Evolutionary conservation across 2,888 invertebrate genomes (phyloP).

Genomic region (Adineta ricciae): DNA sequence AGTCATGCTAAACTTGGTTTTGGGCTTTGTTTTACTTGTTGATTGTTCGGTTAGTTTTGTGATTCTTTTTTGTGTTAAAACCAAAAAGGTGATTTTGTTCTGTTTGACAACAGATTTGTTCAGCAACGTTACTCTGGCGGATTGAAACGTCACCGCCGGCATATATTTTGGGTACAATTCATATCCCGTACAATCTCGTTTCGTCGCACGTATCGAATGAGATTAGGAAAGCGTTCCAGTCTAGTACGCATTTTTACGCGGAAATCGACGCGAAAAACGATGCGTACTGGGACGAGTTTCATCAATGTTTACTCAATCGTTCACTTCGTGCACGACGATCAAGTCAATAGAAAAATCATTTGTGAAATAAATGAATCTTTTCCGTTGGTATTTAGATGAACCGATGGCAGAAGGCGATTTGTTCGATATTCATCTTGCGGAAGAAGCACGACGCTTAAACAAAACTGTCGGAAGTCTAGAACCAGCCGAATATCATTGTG

Average conservation of each 20-base stretch:
- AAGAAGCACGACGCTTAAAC: conserved; percentile 50
- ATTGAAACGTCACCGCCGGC: neutral
- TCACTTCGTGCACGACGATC: neutral
- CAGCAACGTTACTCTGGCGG: neutral
- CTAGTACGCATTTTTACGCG: neutral
- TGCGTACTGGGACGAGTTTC: neutral
- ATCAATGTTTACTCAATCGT: neutral
- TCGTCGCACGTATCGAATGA: neutral
- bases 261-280: neutral
- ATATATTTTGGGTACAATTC: neutral
- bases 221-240: neutral
- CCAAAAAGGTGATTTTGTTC: neutral
- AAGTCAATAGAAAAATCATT: neutral
- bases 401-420: neutral
- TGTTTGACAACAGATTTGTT: neutral
- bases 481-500: conserved; percentile 55
- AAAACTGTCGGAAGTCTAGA: conserved; percentile 54
- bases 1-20: neutral
- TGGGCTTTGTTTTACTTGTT: neutral
- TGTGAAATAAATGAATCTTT: neutral
- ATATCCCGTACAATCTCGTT: neutral
- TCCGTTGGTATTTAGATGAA: neutral
- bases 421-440: conserved; percentile 53
- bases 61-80: neutral
- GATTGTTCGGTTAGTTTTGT: neutral